Evolutionary conservation across 2,888 invertebrate genomes (phyloP), one percentile per base, ranked within the genome.

Genomic region (Poecilus cupreus): DNA sequence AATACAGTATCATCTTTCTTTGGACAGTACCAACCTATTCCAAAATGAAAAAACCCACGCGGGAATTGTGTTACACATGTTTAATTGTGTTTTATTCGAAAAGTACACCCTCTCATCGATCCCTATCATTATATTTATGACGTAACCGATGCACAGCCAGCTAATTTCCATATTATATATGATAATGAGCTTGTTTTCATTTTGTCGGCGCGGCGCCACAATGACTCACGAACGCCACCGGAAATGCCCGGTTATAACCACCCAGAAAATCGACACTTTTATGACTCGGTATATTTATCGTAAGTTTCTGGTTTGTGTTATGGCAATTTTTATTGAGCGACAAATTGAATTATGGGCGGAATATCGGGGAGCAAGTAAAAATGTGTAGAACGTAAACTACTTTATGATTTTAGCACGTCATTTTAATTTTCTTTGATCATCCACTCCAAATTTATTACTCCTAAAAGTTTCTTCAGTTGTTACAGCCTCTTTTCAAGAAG

Each of bases 291-390:
- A 51, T 51, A 51, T 51, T 51, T 51, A 51, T 18, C 51, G 18
- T 51, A 51, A 18, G 18, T n/a, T 43, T 51, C 51, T 51, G 51
- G 51, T 51, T 51, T 51, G 18, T 51, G 51, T 51, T 51, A 43
- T 13, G 43, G 43, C 13, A 8, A 13, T 46, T 51, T 51, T 51
- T 51, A 51, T 51, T 51, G 6, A 18, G 8, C 10, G 18, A 18
- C 8, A 51, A 51, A 51, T 51, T 51, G 51, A 51, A 18, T 51
- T 51, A 51, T 13, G 51, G 18, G 18, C 8, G 8, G 18, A 18
- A 51, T 11, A 46, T 46, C 13, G 46, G 13, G n/a, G n/a, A 46
- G 46, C n/a, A 8, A 6, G 32, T 4, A 43, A 43, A 43, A 43
- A 10, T 43, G 10, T 11, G 32, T 3, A 8, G 0, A 32, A 8